Conservation (phyloP, 2,797 vertebrate species). For the Fratercula arctica region DNA sequence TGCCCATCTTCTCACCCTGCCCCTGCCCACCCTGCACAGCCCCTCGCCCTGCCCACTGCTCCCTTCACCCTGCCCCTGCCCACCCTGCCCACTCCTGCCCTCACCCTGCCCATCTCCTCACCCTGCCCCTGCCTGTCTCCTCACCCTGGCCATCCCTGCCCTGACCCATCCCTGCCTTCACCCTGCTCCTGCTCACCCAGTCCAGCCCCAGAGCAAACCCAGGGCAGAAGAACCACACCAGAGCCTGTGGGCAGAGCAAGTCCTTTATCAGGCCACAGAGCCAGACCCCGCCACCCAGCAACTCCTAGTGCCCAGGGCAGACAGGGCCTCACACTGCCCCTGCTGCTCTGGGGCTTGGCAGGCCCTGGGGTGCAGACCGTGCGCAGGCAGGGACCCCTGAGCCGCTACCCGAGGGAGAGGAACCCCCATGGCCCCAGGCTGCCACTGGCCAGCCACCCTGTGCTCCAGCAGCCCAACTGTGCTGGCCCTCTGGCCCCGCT, state of each 20-base stretch:
- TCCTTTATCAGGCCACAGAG: neutral
- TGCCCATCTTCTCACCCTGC: no score
- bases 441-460: neutral
- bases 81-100: neutral
- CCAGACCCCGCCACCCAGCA: fast-evolving
- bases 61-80: no score
- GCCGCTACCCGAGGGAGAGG: neutral
- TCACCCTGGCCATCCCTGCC: no score
- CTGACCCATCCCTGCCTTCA: no score
- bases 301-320: neutral
- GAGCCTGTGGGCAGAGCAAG: neutral
- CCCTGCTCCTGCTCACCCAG: neutral
- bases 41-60: no score
- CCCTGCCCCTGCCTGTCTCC: neutral
- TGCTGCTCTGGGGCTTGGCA: neutral
- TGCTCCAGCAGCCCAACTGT: neutral
- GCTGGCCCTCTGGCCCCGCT: no score
- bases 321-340: fast-evolving
- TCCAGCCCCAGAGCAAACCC: neutral
- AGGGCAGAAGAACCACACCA: neutral
- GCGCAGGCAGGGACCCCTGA: neutral
- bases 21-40: no score
- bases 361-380: neutral
- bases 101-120: no score
- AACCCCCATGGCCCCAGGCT: no score